Conservation (phyloP, 2,888 invertebrate species). For the Drosophila meridionalis region DNA sequence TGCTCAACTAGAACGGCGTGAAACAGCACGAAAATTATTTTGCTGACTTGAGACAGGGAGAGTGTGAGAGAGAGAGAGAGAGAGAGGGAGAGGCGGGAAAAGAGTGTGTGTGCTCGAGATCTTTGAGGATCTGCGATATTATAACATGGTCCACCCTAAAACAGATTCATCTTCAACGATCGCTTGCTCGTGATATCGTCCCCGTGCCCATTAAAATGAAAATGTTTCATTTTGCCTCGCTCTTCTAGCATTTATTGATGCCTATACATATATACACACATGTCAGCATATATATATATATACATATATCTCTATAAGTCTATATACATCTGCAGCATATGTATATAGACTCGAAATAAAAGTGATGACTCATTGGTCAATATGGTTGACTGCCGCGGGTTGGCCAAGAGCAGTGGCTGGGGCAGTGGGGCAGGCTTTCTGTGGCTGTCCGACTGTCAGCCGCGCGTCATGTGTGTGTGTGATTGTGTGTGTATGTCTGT, state of each 20-base stretch:
- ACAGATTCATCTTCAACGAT: conserved; percentile 28
- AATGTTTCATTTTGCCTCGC: conserved; percentile 17
- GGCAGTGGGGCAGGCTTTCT: conserved; percentile 9
- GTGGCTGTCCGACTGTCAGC: conserved; percentile 39
- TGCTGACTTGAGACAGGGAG: not conserved
- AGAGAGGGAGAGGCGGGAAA: not conserved
- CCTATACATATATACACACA: not conserved
- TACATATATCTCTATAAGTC: not conserved
- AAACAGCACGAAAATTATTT: conserved; percentile 9
- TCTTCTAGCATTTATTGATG: conserved; percentile 21
- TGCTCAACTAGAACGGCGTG: not conserved
- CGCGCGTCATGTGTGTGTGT: conserved; percentile 49
- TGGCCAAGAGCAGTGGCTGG: conserved; percentile 11
- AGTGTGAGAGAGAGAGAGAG: not conserved
- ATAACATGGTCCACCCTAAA: conserved; percentile 3
- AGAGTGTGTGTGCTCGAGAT: not conserved
- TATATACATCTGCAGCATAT: conserved; percentile 23
- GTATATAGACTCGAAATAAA: conserved; percentile 77
- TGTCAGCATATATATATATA: conserved; percentile 2
- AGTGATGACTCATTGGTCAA: conserved; percentile 73
- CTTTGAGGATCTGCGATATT: conserved; percentile 3
- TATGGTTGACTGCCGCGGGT: conserved; percentile 15
- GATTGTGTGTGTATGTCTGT: conserved; percentile 51
- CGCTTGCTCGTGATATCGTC: conserved; percentile 47
- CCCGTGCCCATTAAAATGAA: conserved; percentile 62